Evolutionary conservation across 2,797 vertebrate genomes (phyloP), one percentile per base, ranked within the genome.

Genomic region (Menidia menidia): DNA sequence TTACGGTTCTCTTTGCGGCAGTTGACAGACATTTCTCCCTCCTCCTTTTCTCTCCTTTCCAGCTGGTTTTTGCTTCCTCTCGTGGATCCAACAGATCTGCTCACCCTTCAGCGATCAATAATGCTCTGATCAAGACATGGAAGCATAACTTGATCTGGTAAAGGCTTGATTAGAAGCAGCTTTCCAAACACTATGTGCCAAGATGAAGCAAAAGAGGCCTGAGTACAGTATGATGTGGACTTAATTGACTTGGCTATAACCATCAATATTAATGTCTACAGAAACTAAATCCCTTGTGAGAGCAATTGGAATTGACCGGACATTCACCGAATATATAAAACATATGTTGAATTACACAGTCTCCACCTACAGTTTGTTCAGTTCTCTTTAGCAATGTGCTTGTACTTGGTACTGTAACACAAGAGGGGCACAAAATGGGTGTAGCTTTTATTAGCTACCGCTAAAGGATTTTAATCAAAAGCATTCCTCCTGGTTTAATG

Each of bases 51-150:
- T 53, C 48, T 61, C 84, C 64, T 85, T 80, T 85, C 70, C 83
- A 83, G 75, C 83, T 86, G 83, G 84, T 86, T 41, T 67, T 59
- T 19, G 64, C 77, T 68, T 77, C 66, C 51, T 78, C 3, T 11
- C 5, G 69, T 79, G 75, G 64, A 85, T 79, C 59, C 81, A 72
- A 76, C 42, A 64, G 78, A 87, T 81, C 75, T 18, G 32, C 69
- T 80, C 74, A 65, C 43, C 55, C 42, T 77, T 63, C 66, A 81
- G 67, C 78, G 83, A 88, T 85, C 76, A 54, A 35, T 16, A 11
- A 59, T 25, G 25, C 56, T 82, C 69, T 70, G 78, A 86, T 77
- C 83, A 78, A 78, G 68, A 60, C 64, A 42, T 65, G 43, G 60
- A 70, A 51, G 69, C 75, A 66, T 45, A 65, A 39, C 73, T 75